Evolutionary conservation across 2,888 invertebrate species (phyloP), one percentile per base, ranked within the genome.

Genomic region (Artemia sp.): DNA sequence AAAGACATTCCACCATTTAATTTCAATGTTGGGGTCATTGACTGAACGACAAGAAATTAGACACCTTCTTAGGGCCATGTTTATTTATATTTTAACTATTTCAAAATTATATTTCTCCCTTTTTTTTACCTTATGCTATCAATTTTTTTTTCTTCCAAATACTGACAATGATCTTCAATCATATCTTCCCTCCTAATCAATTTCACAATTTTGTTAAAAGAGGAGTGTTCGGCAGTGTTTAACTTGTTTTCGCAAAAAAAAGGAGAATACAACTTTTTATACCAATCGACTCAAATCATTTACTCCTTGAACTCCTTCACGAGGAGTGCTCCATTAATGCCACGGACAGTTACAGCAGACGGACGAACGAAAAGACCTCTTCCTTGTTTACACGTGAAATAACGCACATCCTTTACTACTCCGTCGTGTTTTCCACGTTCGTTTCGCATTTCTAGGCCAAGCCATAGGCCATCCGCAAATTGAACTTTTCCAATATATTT

Each of bases 361-460:
- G 80, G 80, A 8, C 79, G 75, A 12, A 81, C 81, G 79, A 71
- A 80, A 73, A 71, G 52, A 38, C 71, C 71, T 66, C 69, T 51
- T 11, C 51, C 19, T 68, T 58, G 12, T 51, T 77, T 76, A 73
- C 81, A 80, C 14, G 75, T 76, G 75, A 82, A 82, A 74, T 82
- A 82, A 9, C 79, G 76, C 19, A 77, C 75, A 7, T 79, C 80
- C 70, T 79, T 77, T n/a, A 82, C 80, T 51, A 77, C 74, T 3
- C 81, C 81, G 73, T 81, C 80, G 73, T 82, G 81, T 73, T 80
- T 80, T 51, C 81, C 81, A 70, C 77, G 77, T 5, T 79, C 75
- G 51, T 77, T 76, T 52, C 79, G 73, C 67, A 81, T 74, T 73
- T 81, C 81, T 24, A 81, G 77, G 7, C 81, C 81, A 12, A 81